Evolutionary conservation across 2,797 vertebrate species (phyloP).

Genomic region (Halcyon badia): DNA sequence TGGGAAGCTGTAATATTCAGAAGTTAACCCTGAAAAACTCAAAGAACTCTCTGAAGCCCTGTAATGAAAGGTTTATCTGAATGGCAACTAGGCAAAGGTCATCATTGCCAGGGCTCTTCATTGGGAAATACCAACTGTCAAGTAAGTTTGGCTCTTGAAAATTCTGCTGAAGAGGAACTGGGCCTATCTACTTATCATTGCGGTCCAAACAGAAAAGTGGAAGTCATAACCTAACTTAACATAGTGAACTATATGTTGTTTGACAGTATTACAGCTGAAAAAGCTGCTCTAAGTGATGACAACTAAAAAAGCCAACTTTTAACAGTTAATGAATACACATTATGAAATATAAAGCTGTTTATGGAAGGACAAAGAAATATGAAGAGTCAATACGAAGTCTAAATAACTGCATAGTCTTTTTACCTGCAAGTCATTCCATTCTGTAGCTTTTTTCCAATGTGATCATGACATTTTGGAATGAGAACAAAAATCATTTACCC

Average conservation of each 20-base stretch:
- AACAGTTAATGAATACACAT: background rate
- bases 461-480: background rate
- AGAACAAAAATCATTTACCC: background rate
- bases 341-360: background rate
- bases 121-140: background rate
- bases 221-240: background rate
- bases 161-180: background rate
- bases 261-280: background rate
- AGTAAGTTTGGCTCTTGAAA: background rate
- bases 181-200: background rate
- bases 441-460: background rate
- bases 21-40: background rate
- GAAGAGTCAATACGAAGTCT: background rate
- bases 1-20: background rate
- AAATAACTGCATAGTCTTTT: background rate
- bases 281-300: background rate
- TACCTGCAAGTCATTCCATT: background rate
- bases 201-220: background rate
- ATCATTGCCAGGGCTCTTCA: background rate
- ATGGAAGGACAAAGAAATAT: background rate
- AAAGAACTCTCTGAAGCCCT: background rate
- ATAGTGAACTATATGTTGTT: background rate
- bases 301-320: background rate
- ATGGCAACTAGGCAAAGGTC: background rate
- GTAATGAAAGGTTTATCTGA: background rate